Conservation (phyloP, 2,113 vertebrate genomes). For the Leptobrachium ailaonicum region DNA sequence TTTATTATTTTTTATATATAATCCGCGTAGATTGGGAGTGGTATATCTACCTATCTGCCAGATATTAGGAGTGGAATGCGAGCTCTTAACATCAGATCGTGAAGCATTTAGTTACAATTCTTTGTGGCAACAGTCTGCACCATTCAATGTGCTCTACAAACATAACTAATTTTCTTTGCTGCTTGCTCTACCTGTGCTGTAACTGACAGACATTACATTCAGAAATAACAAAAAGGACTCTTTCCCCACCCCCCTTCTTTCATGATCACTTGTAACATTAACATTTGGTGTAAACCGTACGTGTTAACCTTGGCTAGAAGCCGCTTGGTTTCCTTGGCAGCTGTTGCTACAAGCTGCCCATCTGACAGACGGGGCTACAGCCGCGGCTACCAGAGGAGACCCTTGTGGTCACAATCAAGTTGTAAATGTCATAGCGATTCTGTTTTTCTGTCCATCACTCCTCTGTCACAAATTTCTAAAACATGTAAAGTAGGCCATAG, state of each 20-base stretch:
- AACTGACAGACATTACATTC: too few relatives aligned
- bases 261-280: neutral
- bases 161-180: too few relatives aligned
- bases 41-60: too few relatives aligned
- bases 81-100: too few relatives aligned
- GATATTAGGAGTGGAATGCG: too few relatives aligned
- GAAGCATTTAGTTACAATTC: too few relatives aligned
- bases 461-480: constrained; percentile 64
- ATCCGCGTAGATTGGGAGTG: too few relatives aligned
- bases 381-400: constrained; percentile 69
- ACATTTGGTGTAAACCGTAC: constrained; percentile 48
- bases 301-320: constrained; percentile 76
- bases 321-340: constrained; percentile 69
- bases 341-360: constrained; percentile 66
- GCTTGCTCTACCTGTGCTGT: too few relatives aligned
- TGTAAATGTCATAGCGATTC: constrained; percentile 65
- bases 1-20: too few relatives aligned
- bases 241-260: neutral
- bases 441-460: constrained; percentile 61
- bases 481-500: constrained; percentile 65
- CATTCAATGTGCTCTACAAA: too few relatives aligned
- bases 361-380: constrained; percentile 66
- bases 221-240: too few relatives aligned
- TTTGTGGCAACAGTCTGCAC: too few relatives aligned
- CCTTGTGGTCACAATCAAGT: constrained; percentile 63